Conservation (phyloP, 2,888 invertebrate species). For the Syrista parreyssii region DNA sequence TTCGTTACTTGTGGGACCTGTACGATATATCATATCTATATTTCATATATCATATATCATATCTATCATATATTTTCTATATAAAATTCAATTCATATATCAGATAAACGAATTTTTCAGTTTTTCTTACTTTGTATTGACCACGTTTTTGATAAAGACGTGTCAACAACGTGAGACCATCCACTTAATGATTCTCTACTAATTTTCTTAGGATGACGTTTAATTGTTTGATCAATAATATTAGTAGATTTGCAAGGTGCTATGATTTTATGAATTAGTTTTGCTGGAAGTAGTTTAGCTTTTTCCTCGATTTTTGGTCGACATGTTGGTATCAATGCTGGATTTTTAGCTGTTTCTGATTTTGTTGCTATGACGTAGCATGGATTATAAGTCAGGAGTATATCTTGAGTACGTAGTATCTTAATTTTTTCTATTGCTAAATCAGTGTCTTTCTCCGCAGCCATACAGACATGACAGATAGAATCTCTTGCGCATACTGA, state of each 20-base stretch:
- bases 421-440: slow-evolving; percentile 11
- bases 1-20: slow-evolving; percentile 8
- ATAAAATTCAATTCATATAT: background rate
- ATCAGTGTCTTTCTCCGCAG: background rate
- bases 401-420: slow-evolving; percentile 39
- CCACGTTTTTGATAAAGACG: slow-evolving; percentile 28
- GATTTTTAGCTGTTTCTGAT: slow-evolving; percentile 16
- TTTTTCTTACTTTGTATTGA: background rate
- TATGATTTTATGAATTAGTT: background rate
- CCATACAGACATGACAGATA: slow-evolving; percentile 29
- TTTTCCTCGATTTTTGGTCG: background rate
- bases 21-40: background rate
- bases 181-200: slow-evolving; percentile 31
- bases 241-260: background rate
- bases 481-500: slow-evolving; percentile 35
- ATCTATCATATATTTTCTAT: background rate
- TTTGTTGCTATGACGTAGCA: slow-evolving; percentile 36
- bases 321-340: background rate
- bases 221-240: background rate
- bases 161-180: slow-evolving; percentile 29
- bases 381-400: slow-evolving; percentile 42
- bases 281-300: background rate
- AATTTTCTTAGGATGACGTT: background rate
- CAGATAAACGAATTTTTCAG: background rate
- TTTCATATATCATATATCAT: background rate